phyloP scores from a whole-genome alignment of 2,888 invertebrate genomes.

The Dioctria rufipes region DNA sequence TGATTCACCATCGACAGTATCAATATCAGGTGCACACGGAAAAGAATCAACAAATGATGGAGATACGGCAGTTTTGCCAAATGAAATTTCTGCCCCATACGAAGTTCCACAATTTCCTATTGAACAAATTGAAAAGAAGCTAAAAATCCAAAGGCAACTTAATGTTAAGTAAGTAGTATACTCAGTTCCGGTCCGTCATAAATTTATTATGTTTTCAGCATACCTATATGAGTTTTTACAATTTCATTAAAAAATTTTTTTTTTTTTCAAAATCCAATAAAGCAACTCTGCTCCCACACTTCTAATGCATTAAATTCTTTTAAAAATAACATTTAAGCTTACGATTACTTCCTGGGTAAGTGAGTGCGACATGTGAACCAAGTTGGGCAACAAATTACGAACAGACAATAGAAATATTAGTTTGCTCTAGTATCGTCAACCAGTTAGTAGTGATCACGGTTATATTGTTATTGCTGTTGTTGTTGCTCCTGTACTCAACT shows the following conservation, averaged over 20 bases:
- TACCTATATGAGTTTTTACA: not conserved
- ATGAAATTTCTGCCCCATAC: constrained; percentile 95
- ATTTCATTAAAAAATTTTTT: not conserved
- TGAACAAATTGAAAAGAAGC: constrained; percentile 95
- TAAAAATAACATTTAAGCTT: constrained; percentile 42
- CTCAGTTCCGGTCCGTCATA: not conserved
- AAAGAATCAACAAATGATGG: constrained; percentile 75
- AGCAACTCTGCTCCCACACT: not conserved
- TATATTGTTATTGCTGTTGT: not conserved
- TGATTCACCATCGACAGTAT: constrained; percentile 61
- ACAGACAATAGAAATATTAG: constrained; percentile 9
- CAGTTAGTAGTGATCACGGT: constrained; percentile 26
- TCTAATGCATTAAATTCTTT: constrained; percentile 38
- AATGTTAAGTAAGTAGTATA: constrained; percentile 84
- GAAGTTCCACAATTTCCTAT: constrained; percentile 99
- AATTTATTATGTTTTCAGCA: not conserved
- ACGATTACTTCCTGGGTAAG: not conserved
- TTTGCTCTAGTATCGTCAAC: constrained; percentile 16
- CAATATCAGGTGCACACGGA: constrained; percentile 52
- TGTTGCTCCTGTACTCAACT: not conserved
- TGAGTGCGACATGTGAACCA: not conserved
- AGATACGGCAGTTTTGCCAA: constrained; percentile 73
- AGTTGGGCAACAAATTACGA: not conserved
- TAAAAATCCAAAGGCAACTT: constrained; percentile 89
- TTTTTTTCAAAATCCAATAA: constrained; percentile 36